Evolutionary conservation across 2,888 invertebrate genomes (phyloP).

Genomic region (Sinopyrophorus schimmeli): DNA sequence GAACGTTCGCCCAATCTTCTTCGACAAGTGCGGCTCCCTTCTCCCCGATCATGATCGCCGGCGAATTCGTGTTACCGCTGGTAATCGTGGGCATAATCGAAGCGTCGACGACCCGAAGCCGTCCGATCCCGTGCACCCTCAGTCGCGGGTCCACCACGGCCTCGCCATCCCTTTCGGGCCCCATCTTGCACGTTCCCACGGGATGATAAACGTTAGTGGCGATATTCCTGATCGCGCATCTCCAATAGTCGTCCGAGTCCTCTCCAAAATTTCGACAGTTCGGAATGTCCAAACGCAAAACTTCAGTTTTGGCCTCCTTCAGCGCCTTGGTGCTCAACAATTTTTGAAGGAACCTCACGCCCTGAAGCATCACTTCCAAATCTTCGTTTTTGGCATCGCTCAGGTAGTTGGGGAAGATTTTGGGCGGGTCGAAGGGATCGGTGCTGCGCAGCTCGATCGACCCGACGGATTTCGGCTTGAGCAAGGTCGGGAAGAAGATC

Average conservation of each 20-base stretch:
- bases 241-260: slow-evolving; percentile 58
- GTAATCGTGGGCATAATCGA: slow-evolving; percentile 57
- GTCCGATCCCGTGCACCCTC: slow-evolving; percentile 57
- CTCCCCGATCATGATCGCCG: slow-evolving; percentile 60
- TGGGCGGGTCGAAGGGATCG: slow-evolving; percentile 62
- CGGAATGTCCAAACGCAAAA: slow-evolving; percentile 48
- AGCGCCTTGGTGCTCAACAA: slow-evolving; percentile 55
- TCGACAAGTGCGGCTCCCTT: slow-evolving; percentile 60
- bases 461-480: slow-evolving; percentile 67
- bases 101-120: slow-evolving; percentile 57
- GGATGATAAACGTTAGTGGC: slow-evolving; percentile 45
- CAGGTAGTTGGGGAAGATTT: slow-evolving; percentile 67
- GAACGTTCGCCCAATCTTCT: slow-evolving; percentile 42
- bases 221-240: slow-evolving; percentile 53
- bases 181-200: slow-evolving; percentile 68
- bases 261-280: slow-evolving; percentile 57
- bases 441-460: slow-evolving; percentile 57
- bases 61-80: slow-evolving; percentile 59
- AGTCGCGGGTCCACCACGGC: slow-evolving; percentile 73
- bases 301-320: slow-evolving; percentile 47
- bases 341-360: slow-evolving; percentile 54
- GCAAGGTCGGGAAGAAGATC: slow-evolving; percentile 83
- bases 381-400: slow-evolving; percentile 55
- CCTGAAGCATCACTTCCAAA: slow-evolving; percentile 56
- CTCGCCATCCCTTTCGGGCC: slow-evolving; percentile 59